A percentile compares a stretch with the other conserved stretches of the same genome.
Conservation (phyloP, 2,113 vertebrate species). For the Todiramphus saurophagus region DNA sequence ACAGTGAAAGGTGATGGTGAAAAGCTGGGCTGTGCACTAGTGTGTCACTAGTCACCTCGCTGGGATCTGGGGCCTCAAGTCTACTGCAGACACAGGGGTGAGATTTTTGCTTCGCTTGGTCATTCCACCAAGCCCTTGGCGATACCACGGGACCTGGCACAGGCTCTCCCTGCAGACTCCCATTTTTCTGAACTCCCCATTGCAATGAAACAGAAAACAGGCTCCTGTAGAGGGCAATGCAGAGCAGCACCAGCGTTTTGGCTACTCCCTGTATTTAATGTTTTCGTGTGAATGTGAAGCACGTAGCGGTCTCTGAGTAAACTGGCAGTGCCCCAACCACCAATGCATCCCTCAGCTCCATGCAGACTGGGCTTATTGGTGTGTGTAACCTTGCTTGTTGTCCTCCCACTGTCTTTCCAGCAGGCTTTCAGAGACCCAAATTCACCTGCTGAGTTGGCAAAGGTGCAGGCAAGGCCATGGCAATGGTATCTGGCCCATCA, state of each 20-base stretch:
- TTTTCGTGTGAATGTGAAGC: not conserved
- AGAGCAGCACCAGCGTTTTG: not conserved
- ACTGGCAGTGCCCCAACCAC: too few relatives aligned
- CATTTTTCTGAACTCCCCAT: not conserved
- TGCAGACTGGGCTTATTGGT: not conserved
- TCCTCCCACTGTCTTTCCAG: not conserved
- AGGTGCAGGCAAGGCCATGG: accelerated
- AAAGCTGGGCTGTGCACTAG: not conserved
- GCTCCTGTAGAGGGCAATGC: not conserved
- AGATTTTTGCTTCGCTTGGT: not conserved
- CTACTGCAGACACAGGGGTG: not conserved
- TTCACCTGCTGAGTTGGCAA: accelerated
- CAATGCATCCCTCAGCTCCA: not conserved
- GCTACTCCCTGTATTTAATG: not conserved
- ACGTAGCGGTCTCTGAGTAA: accelerated
- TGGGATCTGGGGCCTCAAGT: not conserved
- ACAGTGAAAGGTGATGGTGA: not conserved
- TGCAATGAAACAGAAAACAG: not conserved
- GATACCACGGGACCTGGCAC: not conserved
- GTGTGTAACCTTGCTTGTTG: not conserved
- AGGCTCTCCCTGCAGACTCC: not conserved
- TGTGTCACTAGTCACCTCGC: not conserved
- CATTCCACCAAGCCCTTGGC: not conserved
- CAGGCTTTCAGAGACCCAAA: not conserved
- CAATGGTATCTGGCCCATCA: not conserved